phyloP scores from a whole-genome alignment of 2,888 invertebrate species.

The Amiota minor region DNA sequence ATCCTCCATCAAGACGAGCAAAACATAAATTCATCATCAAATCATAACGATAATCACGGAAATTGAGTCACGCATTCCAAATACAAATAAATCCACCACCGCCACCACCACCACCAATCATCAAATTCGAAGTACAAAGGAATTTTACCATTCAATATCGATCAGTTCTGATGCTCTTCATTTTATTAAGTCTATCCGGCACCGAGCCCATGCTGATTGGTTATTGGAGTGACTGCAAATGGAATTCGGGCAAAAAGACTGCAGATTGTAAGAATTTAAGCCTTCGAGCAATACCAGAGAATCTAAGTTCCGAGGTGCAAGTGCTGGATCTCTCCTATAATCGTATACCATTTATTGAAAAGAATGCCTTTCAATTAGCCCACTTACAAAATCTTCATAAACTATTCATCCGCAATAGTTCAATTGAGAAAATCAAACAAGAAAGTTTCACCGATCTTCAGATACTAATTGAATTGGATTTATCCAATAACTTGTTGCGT shows the following conservation, averaged over 20 bases:
- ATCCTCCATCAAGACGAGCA: background rate
- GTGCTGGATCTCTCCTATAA: conserved; percentile 83
- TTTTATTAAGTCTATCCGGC: conserved; percentile 45
- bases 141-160: conserved; percentile 8
- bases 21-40: background rate
- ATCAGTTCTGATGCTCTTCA: conserved; percentile 42
- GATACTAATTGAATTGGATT: conserved; percentile 86
- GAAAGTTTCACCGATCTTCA: conserved; percentile 83
- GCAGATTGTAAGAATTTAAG: conserved; percentile 84
- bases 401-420: conserved; percentile 82
- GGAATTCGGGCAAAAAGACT: conserved; percentile 88
- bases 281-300: conserved; percentile 80
- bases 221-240: conserved; percentile 81
- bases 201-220: conserved; percentile 62
- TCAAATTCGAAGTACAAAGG: conserved; percentile 27
- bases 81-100: background rate
- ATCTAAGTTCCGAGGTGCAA: conserved; percentile 81
- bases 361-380: conserved; percentile 80
- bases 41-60: no score
- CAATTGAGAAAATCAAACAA: conserved; percentile 80
- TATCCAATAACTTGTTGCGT: conserved; percentile 82
- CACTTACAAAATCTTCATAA: conserved; percentile 86
- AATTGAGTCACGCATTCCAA: no score
- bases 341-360: conserved; percentile 78
- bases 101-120: conserved; percentile 21